These are phyloP conservation scores for Caenorhabditis angaria DNA, from an alignment of 2,888 invertebrate species.

Conservation along the genomic window DNA sequence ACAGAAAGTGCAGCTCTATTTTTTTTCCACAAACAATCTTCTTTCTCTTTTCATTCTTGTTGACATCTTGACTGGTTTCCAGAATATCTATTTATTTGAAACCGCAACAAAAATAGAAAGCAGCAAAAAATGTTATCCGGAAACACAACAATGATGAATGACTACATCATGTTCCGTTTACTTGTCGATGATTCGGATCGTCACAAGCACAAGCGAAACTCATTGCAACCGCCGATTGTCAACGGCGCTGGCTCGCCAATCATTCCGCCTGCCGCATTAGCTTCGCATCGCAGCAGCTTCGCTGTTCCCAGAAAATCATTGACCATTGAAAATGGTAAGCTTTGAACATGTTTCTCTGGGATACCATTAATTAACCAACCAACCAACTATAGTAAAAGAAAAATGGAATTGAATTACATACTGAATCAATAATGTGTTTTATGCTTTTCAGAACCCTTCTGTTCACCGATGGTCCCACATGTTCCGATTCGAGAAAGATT, in stretches of 20 bases:
- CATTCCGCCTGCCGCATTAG: constrained; percentile 12
- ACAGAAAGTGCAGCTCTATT: not conserved
- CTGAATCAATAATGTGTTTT: too few species aligned
- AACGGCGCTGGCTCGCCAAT: constrained; percentile 8
- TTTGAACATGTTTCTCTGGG: constrained; percentile 1
- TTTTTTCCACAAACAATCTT: not conserved
- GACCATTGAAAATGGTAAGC: constrained; percentile 30
- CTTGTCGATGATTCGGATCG: constrained; percentile 55
- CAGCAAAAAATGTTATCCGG: constrained; percentile 40
- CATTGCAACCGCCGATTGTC: constrained; percentile 18
- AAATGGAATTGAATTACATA: too few species aligned
- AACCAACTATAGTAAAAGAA: too few species aligned
- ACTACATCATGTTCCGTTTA: constrained; percentile 64
- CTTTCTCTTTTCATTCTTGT: constrained; percentile 3
- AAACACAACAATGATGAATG: constrained; percentile 57
- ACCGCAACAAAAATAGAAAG: not conserved
- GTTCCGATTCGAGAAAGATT: constrained; percentile 62
- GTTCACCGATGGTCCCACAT: constrained; percentile 62
- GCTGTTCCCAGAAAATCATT: constrained; percentile 34
- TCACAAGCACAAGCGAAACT: constrained; percentile 37
- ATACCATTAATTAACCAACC: too few species aligned
- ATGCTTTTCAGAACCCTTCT: constrained; percentile 64
- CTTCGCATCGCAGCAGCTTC: constrained; percentile 33
- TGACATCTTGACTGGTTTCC: not conserved
- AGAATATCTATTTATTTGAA: not conserved